Conservation (phyloP, 2,888 invertebrate species). For the Osedax frankpressi region DNA sequence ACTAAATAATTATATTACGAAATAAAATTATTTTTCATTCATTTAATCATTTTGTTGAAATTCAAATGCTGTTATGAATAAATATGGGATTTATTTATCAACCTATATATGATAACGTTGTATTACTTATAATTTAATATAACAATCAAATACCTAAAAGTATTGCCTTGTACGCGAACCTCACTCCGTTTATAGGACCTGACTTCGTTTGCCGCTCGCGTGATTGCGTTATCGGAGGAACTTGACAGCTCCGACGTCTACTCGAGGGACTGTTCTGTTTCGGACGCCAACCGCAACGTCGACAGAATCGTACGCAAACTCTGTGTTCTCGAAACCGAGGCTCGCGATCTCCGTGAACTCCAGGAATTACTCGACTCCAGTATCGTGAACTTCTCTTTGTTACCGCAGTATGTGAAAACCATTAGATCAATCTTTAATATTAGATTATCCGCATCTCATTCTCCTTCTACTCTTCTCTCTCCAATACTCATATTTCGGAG, state of each 20-base stretch:
- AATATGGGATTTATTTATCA: no score
- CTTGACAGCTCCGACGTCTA: constrained; percentile 39
- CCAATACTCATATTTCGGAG: no score
- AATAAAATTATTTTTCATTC: no score
- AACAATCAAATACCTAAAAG: no score
- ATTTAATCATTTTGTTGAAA: no score
- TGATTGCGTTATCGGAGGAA: constrained; percentile 35
- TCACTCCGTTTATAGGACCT: no score
- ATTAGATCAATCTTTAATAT: neutral
- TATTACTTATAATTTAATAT: no score
- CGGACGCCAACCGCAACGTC: constrained; percentile 36
- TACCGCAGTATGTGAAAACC: constrained; percentile 36
- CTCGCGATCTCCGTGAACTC: constrained; percentile 44
- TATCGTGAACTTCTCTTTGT: constrained; percentile 41
- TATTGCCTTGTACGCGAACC: no score
- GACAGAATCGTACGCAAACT: constrained; percentile 39
- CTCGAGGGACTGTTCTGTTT: constrained; percentile 36
- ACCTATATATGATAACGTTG: no score
- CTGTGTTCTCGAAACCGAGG: constrained; percentile 42
- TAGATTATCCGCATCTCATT: neutral
- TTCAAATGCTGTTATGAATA: no score
- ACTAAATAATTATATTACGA: no score
- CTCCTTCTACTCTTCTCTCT: no score
- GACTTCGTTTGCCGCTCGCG: constrained; percentile 38
- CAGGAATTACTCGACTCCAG: constrained; percentile 43